Evolutionary conservation across 1,140 invertebrate species (phyloP).

Genomic region (Popillia japonica): DNA sequence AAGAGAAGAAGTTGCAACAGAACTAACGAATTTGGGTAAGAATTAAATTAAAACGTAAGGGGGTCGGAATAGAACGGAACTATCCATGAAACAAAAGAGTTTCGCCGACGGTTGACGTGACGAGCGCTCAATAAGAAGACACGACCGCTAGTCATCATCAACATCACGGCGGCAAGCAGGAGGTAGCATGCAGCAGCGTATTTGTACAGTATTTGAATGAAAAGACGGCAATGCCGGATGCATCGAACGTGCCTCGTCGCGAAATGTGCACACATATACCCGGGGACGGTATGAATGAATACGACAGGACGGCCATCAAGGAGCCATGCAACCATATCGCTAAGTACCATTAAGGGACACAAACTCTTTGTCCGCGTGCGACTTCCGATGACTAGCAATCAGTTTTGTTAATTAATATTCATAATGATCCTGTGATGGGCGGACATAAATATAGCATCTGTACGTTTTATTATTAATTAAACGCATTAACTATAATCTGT

Average conservation of each 20-base stretch:
- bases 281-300: conserved; percentile 2
- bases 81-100: background rate
- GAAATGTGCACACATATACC: conserved; percentile 21
- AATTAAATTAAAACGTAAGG: background rate
- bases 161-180: background rate
- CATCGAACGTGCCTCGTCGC: conserved; percentile 17
- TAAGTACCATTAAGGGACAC: conserved; percentile 13
- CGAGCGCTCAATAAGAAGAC: background rate
- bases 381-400: conserved; percentile 23
- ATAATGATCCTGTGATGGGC: background rate
- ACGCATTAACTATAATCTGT: conserved; percentile 14
- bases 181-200: background rate
- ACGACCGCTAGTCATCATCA: conserved; percentile 5
- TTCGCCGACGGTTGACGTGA: background rate
- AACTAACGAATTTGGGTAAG: too few species aligned
- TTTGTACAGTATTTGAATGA: conserved; percentile 11
- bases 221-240: conserved; percentile 25
- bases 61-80: background rate
- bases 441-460: conserved; percentile 4
- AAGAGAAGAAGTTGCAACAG: too few species aligned
- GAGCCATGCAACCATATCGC: background rate
- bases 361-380: conserved; percentile 7
- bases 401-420: conserved; percentile 29
- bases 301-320: background rate
- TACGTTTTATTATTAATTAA: background rate